Percentiles rank a stretch among this genome's conserved stretches.
phyloP scores from a whole-genome alignment of 2,113 vertebrate genomes.

The Microcebus griseorufus region DNA sequence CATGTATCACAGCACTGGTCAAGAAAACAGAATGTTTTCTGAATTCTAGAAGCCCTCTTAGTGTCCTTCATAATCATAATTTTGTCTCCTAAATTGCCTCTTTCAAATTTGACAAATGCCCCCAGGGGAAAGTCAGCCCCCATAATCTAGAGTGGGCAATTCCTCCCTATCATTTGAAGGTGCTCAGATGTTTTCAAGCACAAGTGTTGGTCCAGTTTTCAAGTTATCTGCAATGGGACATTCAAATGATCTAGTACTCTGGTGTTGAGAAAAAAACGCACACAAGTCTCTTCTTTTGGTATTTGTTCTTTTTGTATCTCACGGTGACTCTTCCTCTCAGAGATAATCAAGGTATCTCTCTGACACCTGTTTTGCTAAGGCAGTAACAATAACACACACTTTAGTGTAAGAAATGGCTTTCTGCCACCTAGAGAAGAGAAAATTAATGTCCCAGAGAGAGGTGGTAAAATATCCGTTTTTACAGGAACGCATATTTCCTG shows the following conservation, averaged over 20 bases:
- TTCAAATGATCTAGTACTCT: background rate
- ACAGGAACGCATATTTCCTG: conserved; percentile 19
- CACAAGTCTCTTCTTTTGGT: background rate
- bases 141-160: background rate
- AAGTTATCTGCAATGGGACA: background rate
- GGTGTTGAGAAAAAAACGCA: background rate
- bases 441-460: background rate
- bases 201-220: background rate
- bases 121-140: background rate
- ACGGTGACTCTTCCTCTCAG: background rate
- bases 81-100: background rate
- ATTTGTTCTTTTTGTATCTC: background rate
- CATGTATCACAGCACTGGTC: background rate
- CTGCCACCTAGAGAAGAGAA: background rate
- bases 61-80: background rate
- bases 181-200: background rate
- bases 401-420: background rate
- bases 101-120: background rate
- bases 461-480: conserved; percentile 8
- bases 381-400: background rate
- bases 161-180: background rate
- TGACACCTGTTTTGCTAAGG: background rate
- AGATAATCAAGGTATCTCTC: background rate
- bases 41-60: background rate
- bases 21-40: background rate